phyloP scores from a whole-genome alignment of 2,888 invertebrate species.

The Erpobdella octoculata region DNA sequence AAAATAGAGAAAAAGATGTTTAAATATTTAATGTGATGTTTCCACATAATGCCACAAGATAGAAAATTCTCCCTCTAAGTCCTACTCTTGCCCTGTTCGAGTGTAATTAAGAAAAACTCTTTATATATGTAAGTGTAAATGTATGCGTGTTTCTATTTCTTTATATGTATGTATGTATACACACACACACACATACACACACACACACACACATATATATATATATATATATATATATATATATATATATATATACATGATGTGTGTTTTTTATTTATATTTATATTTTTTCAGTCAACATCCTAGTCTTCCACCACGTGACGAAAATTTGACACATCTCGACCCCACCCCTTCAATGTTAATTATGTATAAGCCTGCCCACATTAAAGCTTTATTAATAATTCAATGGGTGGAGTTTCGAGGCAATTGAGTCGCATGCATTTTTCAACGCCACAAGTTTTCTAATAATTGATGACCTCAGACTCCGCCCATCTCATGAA shows the following conservation, averaged over 20 bases:
- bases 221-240: background rate
- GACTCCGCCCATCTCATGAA: constrained; percentile 4
- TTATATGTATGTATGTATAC: background rate
- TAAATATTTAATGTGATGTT: background rate
- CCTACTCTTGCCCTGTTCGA: background rate
- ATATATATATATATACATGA: background rate
- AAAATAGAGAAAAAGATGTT: background rate
- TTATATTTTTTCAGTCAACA: background rate
- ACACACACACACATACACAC: background rate
- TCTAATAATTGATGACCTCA: constrained; percentile 16
- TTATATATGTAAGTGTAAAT: background rate
- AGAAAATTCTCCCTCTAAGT: constrained; percentile 7
- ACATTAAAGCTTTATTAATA: constrained; percentile 5
- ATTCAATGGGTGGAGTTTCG: constrained; percentile 13
- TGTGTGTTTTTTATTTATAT: background rate
- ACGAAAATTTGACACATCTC: no score
- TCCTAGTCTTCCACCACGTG: background rate
- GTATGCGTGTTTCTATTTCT: background rate
- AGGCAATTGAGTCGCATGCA: constrained; percentile 15
- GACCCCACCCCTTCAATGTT: no score
- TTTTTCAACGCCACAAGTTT: constrained; percentile 2
- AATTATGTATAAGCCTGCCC: constrained; percentile 6
- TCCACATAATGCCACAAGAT: background rate
- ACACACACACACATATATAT: background rate
- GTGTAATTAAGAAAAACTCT: background rate